Evolutionary conservation across 1,140 invertebrate genomes (phyloP).

Genomic region (Orius laevigatus): DNA sequence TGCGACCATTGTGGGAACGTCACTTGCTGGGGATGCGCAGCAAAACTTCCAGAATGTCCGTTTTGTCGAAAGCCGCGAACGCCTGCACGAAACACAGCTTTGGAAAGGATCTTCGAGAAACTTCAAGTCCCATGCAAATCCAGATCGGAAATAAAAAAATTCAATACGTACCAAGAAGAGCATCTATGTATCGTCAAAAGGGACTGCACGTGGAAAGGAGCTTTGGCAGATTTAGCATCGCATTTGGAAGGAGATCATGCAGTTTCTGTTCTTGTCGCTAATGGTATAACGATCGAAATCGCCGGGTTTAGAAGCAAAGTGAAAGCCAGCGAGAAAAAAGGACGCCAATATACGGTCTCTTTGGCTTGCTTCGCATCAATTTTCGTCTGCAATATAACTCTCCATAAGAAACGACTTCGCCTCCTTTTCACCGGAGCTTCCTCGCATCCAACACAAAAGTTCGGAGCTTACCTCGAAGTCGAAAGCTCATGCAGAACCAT

Average conservation of each 20-base stretch:
- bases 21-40: constrained; percentile 12
- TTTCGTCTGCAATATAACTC: constrained; percentile 13
- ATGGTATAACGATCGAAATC: constrained; percentile 14
- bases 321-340: constrained; percentile 8
- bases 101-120: constrained; percentile 14
- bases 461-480: constrained; percentile 12
- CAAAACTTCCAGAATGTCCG: constrained; percentile 11
- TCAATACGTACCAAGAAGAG: not conserved
- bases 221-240: not conserved
- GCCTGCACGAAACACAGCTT: constrained; percentile 8
- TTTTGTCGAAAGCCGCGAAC: constrained; percentile 9
- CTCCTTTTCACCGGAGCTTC: constrained; percentile 12
- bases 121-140: constrained; percentile 11
- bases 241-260: constrained; percentile 10
- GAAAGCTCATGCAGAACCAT: constrained; percentile 12
- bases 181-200: constrained; percentile 2
- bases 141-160: constrained; percentile 2
- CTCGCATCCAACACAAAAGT: constrained; percentile 1
- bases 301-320: constrained; percentile 13
- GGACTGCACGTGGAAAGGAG: constrained; percentile 9
- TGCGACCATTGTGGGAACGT: constrained; percentile 16
- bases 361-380: constrained; percentile 12
- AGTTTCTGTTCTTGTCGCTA: constrained; percentile 10
- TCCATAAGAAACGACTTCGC: constrained; percentile 9
- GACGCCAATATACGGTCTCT: constrained; percentile 12